Evolutionary conservation across 2,113 vertebrate genomes (phyloP), one percentile per base, ranked within the genome.

Genomic region (Ploceus nigricollis): DNA sequence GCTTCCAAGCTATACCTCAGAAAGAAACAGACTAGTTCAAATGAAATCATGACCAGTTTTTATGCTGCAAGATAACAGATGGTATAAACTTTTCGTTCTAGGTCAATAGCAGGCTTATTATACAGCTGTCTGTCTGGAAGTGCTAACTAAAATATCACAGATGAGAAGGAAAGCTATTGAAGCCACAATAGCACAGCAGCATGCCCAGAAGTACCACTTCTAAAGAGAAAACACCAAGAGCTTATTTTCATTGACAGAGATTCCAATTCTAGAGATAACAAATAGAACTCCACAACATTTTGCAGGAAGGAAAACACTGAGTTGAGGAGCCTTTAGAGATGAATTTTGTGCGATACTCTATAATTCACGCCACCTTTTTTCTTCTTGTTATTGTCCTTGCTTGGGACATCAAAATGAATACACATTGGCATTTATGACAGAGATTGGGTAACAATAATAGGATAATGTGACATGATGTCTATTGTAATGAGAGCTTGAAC

Each of bases 181-280:
- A n/a, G 37, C 28, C 35, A 53, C 1, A 1, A 17, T 7, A 50
- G 25, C 2, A 1, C 13, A 45, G 7, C 11, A 17, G 17, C 12
- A 30, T 69, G 28, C 45, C 40, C 40, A 68, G 47, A 89, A 65
- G 13, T 25, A 15, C 19, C 33, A 51, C 31, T 19, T 50, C 25
- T 31, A n/a, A 76, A 68, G 9, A 66, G 30, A 79, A 91, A 85
- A 57, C 15, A 40, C 15, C 37, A 69, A 21, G 20, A 85, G 5
- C 10, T 80, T 92, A 13, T 60, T 73, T 77, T 25, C 10, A 20
- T 61, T 53, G 28, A 24, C 18, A 61, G 57, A 48, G 14, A 69
- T 56, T 75, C 66, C 39, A 51, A 23, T 71, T 71, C 56, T 87
- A 42, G 60, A 84, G 22, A 9, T 40, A 75, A 42, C 10, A 86